phyloP scores from a whole-genome alignment of 2,797 vertebrate species.

The Neomorphus geoffroyi region DNA sequence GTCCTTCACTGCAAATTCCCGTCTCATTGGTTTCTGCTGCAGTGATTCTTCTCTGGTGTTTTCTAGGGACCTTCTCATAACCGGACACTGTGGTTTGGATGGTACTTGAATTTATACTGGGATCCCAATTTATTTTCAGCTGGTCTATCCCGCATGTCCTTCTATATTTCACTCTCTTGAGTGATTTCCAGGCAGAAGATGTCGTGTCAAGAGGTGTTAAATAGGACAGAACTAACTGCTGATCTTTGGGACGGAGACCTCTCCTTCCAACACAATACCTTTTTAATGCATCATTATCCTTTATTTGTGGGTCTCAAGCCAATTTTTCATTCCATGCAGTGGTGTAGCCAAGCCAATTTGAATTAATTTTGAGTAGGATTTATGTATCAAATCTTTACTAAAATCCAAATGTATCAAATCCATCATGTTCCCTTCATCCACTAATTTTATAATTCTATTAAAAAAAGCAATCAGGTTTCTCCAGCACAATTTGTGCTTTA shows the following conservation, averaged over 20 bases:
- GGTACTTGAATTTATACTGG: neutral
- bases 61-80: neutral
- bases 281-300: constrained; percentile 42
- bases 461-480: constrained; percentile 15
- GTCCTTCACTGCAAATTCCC: neutral
- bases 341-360: constrained; percentile 35
- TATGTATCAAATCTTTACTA: constrained; percentile 51
- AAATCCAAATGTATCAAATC: constrained; percentile 51
- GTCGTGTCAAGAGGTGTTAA: neutral
- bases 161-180: neutral
- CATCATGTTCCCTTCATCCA: neutral
- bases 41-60: neutral
- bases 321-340: constrained; percentile 29
- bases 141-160: neutral
- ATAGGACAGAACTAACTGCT: neutral
- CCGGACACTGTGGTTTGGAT: neutral
- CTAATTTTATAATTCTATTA: constrained; percentile 57
- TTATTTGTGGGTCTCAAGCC: constrained; percentile 39
- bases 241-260: neutral
- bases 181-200: neutral
- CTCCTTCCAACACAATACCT: constrained; percentile 8
- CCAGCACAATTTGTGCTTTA: constrained; percentile 1
- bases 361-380: constrained; percentile 59
- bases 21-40: neutral
- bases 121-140: neutral